These are phyloP conservation scores for Corythornis leucogaster DNA, from an alignment of 2,797 vertebrate species.

Conservation along the genomic window DNA sequence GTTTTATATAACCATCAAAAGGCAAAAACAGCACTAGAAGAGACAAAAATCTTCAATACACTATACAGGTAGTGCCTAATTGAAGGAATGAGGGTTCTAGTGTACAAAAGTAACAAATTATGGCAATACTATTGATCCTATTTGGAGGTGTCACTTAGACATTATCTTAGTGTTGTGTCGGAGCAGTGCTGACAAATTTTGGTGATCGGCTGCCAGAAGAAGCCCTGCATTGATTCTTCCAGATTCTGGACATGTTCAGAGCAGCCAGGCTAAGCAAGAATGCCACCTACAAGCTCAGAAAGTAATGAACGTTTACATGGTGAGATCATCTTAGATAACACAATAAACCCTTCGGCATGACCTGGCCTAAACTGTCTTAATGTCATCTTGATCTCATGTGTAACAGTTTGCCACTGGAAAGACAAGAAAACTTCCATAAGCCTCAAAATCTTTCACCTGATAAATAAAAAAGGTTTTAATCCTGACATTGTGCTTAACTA, in stretches of 20 bases:
- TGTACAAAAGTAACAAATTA: background rate
- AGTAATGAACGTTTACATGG: fast-evolving
- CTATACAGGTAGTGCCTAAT: background rate
- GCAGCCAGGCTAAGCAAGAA: background rate
- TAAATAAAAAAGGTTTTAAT: background rate
- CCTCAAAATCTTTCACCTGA: background rate
- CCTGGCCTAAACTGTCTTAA: fast-evolving
- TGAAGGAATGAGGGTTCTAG: background rate
- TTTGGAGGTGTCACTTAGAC: background rate
- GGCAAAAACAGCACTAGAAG: background rate
- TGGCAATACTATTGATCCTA: background rate
- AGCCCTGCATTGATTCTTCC: background rate
- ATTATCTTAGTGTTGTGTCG: background rate
- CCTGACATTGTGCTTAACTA: background rate
- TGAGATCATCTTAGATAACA: background rate
- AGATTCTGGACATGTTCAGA: background rate
- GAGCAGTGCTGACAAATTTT: background rate
- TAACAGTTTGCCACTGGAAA: background rate
- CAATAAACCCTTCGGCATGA: background rate
- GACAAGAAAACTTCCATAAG: background rate
- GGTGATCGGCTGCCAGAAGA: background rate
- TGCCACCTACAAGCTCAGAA: background rate
- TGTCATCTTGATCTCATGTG: fast-evolving
- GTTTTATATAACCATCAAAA: background rate
- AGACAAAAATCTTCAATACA: background rate